phyloP scores from a whole-genome alignment of 2,888 invertebrate species.

The Limnephilus rhombicus region DNA sequence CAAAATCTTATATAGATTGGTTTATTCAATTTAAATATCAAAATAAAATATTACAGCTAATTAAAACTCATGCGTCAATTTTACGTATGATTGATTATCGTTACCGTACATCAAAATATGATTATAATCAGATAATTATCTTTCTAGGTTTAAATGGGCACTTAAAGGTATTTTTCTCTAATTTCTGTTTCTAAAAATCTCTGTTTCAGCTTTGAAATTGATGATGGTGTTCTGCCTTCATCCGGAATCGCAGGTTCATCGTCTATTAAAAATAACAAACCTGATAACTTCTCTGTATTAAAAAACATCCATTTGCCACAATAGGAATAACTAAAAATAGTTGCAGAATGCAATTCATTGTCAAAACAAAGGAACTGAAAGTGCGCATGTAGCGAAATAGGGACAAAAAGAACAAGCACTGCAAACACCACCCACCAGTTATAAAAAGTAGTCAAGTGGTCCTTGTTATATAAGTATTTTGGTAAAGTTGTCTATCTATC shows the following conservation, averaged over 20 bases:
- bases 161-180: too few relatives aligned
- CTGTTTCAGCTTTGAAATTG: not conserved
- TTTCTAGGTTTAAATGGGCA: too few relatives aligned
- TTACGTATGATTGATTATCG: too few relatives aligned
- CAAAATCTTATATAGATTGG: too few relatives aligned
- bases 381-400: not conserved
- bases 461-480: slow-evolving; percentile 45
- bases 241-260: not conserved
- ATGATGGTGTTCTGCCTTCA: not conserved
- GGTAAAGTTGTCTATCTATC: slow-evolving; percentile 48
- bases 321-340: not conserved
- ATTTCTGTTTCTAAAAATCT: not conserved
- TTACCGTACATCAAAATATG: too few relatives aligned
- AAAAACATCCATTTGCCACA: too few relatives aligned
- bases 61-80: too few relatives aligned
- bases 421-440: slow-evolving; percentile 24
- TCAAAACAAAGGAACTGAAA: not conserved
- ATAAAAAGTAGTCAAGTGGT: slow-evolving; percentile 39
- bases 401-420: not conserved
- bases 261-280: too few relatives aligned
- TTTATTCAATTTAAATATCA: too few relatives aligned
- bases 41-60: too few relatives aligned
- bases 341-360: not conserved
- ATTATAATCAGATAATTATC: too few relatives aligned
- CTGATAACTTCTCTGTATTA: too few relatives aligned